Evolutionary conservation across 64 coral and sea anemone genomes (phyloP).

Genomic region (Montipora efflorescens): DNA sequence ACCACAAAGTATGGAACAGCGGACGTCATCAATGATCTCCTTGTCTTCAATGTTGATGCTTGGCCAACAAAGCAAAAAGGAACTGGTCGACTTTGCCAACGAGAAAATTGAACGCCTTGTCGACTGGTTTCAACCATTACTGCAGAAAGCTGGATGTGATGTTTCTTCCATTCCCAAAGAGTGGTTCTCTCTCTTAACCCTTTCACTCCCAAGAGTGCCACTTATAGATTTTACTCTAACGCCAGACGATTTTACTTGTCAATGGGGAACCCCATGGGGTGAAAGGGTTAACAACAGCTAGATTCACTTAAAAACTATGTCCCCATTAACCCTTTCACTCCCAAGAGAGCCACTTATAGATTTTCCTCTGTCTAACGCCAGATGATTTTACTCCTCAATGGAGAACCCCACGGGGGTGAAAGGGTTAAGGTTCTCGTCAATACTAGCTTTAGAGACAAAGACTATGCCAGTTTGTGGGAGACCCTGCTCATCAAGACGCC

Average conservation of each 20-base stretch:
- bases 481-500: constrained; percentile 45
- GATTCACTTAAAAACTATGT: too few species aligned
- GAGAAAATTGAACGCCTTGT: constrained; percentile 31
- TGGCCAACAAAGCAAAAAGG: constrained; percentile 28
- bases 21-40: constrained; percentile 1
- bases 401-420: too few species aligned
- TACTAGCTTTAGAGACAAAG: constrained; percentile 41
- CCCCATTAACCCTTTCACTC: too few species aligned
- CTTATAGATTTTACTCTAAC: too few species aligned
- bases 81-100: constrained; percentile 51
- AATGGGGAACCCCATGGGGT: too few species aligned
- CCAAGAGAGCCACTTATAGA: too few species aligned
- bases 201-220: too few species aligned
- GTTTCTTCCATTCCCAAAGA: constrained; percentile 22
- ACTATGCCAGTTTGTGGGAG: constrained; percentile 44
- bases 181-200: constrained; percentile 54
- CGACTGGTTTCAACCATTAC: constrained; percentile 14
- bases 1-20: neutral
- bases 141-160: constrained; percentile 47
- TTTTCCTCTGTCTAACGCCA: too few species aligned
- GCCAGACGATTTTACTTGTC: too few species aligned
- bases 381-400: too few species aligned
- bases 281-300: too few species aligned
- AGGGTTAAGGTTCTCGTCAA: constrained; percentile 17
- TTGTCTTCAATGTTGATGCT: constrained; percentile 50